Base-by-base conservation (phyloP, 2,113 vertebrate genomes). In the Emydura subglobosa region DNA sequence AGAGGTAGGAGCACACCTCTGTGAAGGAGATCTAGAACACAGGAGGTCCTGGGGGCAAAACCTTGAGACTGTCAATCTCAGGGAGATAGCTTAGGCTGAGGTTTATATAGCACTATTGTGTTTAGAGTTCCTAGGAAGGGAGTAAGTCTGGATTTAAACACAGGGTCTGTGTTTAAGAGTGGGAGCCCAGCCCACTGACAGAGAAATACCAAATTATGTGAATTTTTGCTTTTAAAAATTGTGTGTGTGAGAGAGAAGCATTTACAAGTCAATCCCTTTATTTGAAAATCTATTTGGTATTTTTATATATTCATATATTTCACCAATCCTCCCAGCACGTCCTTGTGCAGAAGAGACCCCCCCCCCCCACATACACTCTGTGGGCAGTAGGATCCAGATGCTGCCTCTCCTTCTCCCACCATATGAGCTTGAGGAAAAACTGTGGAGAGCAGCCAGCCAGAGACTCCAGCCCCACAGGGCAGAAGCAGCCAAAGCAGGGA, bases 91-190 rank as follows among this genome's bases (percentile, higher is more conserved):
- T 21, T 25, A 76, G 11, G 57, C 0, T 0, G 5, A 47, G 3
- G 1, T 11, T 7, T 11, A 80, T 49, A 34, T 27, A 85, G 29
- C 39, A 34, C 3, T 21, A 82, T 13, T 3, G 29, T 44, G 27
- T 49, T 10, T 4, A n/a, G 54, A 92, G 65, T 54, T 81, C 87
- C 34, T 24, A 82, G 31, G 39, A 1, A 87, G 5, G 10, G 16
- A 84, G 79, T 12, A 82, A 74, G 13, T 3, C 1, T 31, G 39
- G 5, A 5, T 90, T 83, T 72, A 72, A 83, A 87, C 4, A 54
- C n/a, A 5, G 51, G 27, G 2, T 16, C 53, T 0, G 0, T 74
- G n/a, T 72, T 72, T 22, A 72, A 72, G 68, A 21, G n/a, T 72
- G 68, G n/a, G 68, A 22, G 2, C 68, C n/a, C 17, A 39, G 12